These are phyloP conservation scores for Meteorus cinctellus DNA, from an alignment of 2,888 invertebrate genomes.

Conservation along the genomic window DNA sequence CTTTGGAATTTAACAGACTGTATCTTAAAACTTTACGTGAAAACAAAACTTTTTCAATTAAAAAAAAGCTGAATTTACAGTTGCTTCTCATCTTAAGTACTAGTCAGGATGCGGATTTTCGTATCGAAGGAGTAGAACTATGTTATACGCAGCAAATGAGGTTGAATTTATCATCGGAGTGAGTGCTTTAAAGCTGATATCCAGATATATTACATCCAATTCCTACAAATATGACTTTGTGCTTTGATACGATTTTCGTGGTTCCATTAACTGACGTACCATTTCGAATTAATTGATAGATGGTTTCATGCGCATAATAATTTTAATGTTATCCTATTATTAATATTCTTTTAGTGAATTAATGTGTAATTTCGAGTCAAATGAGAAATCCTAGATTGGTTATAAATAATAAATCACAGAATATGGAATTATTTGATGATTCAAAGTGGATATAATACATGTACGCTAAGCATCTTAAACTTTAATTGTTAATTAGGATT, in stretches of 20 bases:
- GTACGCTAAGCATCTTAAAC: neutral
- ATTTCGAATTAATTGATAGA: neutral
- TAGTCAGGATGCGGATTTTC: neutral
- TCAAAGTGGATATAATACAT: neutral
- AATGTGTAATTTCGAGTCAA: neutral
- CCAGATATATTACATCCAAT: neutral
- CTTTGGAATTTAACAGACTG: constrained; percentile 12
- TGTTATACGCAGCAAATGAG: neutral
- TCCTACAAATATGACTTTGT: neutral
- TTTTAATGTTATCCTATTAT: neutral
- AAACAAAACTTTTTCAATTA: constrained; percentile 13
- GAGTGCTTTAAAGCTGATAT: neutral
- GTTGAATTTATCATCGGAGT: neutral
- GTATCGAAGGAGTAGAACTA: neutral
- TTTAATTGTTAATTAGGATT: neutral
- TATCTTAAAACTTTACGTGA: constrained; percentile 8
- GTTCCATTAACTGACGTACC: neutral
- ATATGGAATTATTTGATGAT: neutral
- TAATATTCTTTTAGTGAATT: neutral
- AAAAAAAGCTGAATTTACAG: constrained; percentile 12
- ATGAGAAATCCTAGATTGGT: neutral
- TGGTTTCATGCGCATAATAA: neutral
- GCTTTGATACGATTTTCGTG: neutral
- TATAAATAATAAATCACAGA: neutral
- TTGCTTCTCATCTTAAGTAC: neutral